Base-by-base conservation (phyloP, 1,140 invertebrate genomes). In the Pseudomyrmex dendroicus region DNA sequence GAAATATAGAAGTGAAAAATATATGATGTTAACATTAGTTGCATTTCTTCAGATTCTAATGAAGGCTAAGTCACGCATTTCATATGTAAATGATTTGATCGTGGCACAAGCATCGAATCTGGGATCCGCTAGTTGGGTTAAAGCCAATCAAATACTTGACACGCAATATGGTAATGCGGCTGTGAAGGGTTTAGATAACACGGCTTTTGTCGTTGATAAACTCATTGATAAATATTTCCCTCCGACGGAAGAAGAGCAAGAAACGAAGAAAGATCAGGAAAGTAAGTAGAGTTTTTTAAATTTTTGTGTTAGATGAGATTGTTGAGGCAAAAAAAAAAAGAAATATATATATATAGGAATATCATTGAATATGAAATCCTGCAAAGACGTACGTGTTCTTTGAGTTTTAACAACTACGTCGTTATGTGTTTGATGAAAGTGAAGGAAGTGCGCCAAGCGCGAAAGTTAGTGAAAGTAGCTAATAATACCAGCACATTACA, bases 221-320 rank as follows among this genome's bases (percentile, higher is more conserved):
- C 91, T 96, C 20, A 91, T 97, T 0, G 96, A 97, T 88, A 96
- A 95, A 88, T 96, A 96, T 91, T 95, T 96, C 86, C 96, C 96
- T 10, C 94, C 96, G 12, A 94, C 93, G 17, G 94, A 93, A 57
- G 94, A 95, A 52, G 95, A 95, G 76, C 92, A 94, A 82, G 73
- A 94, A 70, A 89, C 93, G 7, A 52, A 52, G 3, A 0, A 52
- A 12, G 7, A 52, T 35, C 35, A 5, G 50, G 50, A 52, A 52
- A 52, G 91, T 92, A 90, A 93, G 95, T 95, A 85, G 72, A 35
- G 35, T 35, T 35, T 35, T 35, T 7, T 0, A 35, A 35, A 5
- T 35, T 35, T 35, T 35, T 35, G 35, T 35, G 35, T 35, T 5
- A 35, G 35, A 35, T 35, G 5, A 35, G 5, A 5, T 35, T 35